Base-by-base conservation (phyloP, 2,888 invertebrate species). In the Dryadula phaetusa region DNA sequence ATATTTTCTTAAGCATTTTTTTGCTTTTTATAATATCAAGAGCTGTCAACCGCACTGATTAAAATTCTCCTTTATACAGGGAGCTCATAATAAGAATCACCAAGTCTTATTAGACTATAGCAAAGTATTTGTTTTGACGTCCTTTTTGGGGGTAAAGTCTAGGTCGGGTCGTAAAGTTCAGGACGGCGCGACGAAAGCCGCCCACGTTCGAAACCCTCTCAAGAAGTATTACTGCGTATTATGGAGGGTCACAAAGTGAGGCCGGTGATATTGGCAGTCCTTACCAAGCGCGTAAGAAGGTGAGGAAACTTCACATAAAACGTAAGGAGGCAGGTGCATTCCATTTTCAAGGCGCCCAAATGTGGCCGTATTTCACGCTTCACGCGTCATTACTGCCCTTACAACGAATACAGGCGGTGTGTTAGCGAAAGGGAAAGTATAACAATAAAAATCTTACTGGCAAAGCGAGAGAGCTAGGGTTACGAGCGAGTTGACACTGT, bases 301-400 rank as follows among this genome's bases (percentile, higher is more conserved):
- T 91, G 90, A 88, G 88, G 86, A 87, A 90, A 91, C 84, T 89
- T 87, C 88, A 84, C 92, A 90, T 92, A 92, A 92, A 92, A 90
- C 90, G 84, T 90, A 88, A 90, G 89, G 91, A 91, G 88, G 87
- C 92, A 92, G 91, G 91, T 92, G 90, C 90, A 90, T 90, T 88
- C 90, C 90, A 91, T 92, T 91, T 89, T 82, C 81, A 83, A 83
- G 87, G 88, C 82, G 83, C 84, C 88, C 80, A 86, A 91, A 91
- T 87, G 90, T 86, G 81, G 80, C 83, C 85, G 90, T 91, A 90
- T 91, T 91, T 92, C 86, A 92, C 90, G 87, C 86, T 84, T 85
- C 84, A 82, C 83, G 86, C 85, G 83, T 88, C 88, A 86, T 90
- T 90, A 87, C 85, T 77, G 78, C 82, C 81, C 83, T 82, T 84